Evolutionary conservation across 2,888 invertebrate genomes (phyloP), one percentile per base, ranked within the genome.

Genomic region (Acheta domesticus): DNA sequence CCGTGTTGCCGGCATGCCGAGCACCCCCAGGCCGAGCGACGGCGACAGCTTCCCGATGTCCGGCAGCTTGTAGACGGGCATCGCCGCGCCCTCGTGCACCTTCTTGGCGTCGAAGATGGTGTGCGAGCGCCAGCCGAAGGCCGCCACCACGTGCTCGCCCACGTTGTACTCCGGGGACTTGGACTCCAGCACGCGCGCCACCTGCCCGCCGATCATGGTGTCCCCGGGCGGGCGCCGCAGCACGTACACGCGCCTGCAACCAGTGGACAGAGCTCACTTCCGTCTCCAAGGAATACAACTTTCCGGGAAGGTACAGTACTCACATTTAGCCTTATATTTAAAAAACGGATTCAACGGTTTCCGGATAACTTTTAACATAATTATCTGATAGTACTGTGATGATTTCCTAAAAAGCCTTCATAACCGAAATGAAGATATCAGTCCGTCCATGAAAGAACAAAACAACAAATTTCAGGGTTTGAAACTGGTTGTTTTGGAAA

Each of bases 61-160:
- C 16, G 85, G 84, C n/a, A 62, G n/a, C n/a, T 62, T 62, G 62
- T 62, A 62, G 76, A 85, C 76, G 50, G 78, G 77, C 76, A 82
- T 82, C 23, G 77, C 12, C 79, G 77, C 80, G 36, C 36, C 16
- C 2, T 21, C 14, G 16, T 73, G 16, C 19, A 21, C 49, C 48
- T 77, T 62, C 86, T 79, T 86, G 16, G 87, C 88, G 80, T 89
- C 88, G 3, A 88, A 85, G 73, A 92, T 85, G 0, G 91, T 90
- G 82, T 90, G 89, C 1, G 90, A 89, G 83, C 91, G 87, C 94
- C 94, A 94, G 23, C 94, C 94, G 83, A 91, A 89, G 81, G 89
- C 86, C 5, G 90, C 92, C 1, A 91, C 86, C 19, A 94, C 88
- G 83, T 90, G 88, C 83, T 89, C 89, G 1, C 92, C 93, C 21